A percentile compares a stretch with the other conserved stretches of the same genome.
Evolutionary conservation across 2,113 vertebrate genomes (phyloP).

Genomic region (Danio rerio): DNA sequence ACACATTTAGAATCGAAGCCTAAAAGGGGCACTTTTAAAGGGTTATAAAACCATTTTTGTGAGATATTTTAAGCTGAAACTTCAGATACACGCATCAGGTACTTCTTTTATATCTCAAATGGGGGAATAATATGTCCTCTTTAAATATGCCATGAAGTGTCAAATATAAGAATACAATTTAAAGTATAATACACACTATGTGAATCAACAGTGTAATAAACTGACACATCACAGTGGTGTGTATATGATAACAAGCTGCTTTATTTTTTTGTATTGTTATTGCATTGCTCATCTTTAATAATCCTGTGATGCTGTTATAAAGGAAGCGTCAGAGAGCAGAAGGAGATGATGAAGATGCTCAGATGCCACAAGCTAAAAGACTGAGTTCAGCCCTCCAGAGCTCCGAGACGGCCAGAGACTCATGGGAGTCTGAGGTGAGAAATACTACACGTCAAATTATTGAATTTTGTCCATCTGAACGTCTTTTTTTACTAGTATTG

Average conservation of each 20-base stretch:
- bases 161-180: too few relatives aligned
- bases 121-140: too few relatives aligned
- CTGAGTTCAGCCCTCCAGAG: slow-evolving; percentile 78
- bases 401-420: slow-evolving; percentile 82
- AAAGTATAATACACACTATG: too few relatives aligned
- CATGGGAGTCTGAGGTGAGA: slow-evolving; percentile 93
- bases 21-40: too few relatives aligned
- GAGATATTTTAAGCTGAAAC: too few relatives aligned
- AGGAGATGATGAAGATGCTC: slow-evolving; percentile 82
- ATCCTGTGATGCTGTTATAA: neutral
- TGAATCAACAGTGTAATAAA: neutral
- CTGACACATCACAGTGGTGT: neutral
- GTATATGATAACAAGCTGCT: neutral
- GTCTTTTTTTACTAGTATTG: neutral
- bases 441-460: neutral
- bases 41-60: too few relatives aligned
- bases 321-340: slow-evolving; percentile 91
- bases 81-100: too few relatives aligned
- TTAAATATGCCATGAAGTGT: too few relatives aligned
- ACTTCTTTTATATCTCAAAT: too few relatives aligned
- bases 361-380: slow-evolving; percentile 86
- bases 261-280: neutral
- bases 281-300: neutral
- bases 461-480: neutral
- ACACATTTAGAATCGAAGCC: too few relatives aligned